Evolutionary conservation across 2,888 invertebrate species (phyloP), one percentile per base, ranked within the genome.

Genomic region (Pseudococcus longispinus): DNA sequence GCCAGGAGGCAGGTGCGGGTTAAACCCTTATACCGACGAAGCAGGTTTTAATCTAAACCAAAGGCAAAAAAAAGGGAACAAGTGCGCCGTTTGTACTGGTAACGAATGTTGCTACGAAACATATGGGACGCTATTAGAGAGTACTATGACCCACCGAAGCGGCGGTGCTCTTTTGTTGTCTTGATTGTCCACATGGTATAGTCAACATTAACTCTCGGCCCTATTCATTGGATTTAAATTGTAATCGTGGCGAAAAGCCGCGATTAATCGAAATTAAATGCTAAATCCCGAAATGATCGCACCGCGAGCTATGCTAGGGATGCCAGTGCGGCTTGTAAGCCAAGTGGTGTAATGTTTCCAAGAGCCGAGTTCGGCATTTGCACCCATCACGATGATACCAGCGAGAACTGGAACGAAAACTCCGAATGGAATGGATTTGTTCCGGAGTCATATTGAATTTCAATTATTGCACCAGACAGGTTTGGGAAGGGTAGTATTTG

Each of bases 31-130:
- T 60, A 60, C 60, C 60, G 60, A 18, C n/a, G 55, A 60, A 60
- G 84, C 84, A 84, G 84, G 84, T 84, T 84, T 74, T 65, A 60
- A 84, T 84, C 42, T 84, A 84, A 84, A 51, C 65, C 29, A 60
- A 60, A 60, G 60, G 60, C 60, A 20, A 60, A 60, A 60, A 51
- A 60, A 60, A 60, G 60, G 84, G 84, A 84, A 84, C 84, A 84
- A 84, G 84, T 84, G 84, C 84, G 42, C 23, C 51, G 60, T 42
- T 85, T 51, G 74, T 44, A 77, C 85, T 37, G 46, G 80, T 87
- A 87, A 87, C 87, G 87, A 87, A 87, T 55, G 87, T 80, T 87
- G 87, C 87, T 87, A 82, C 87, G 87, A 87, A 87, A 82, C 87
- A 87, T 87, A 87, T 87, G 87, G 87, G 87, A 87, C 87, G 82